Conservation (phyloP, 2,888 invertebrate genomes). For the Podotricha telesiphe region DNA sequence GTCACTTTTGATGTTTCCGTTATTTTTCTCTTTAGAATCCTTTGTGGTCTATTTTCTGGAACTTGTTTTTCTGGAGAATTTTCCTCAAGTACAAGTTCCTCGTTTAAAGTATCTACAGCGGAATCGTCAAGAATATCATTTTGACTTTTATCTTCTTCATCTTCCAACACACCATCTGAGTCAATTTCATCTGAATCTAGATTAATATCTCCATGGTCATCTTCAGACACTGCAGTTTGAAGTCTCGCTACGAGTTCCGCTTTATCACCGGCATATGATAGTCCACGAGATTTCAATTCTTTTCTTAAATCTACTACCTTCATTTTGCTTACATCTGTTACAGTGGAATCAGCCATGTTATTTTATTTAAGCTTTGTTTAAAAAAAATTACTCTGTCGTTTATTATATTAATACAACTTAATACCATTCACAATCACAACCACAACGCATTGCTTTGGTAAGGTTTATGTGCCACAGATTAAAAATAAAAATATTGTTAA, state of each 20-base stretch:
- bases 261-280: constrained; percentile 91
- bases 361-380: constrained; percentile 10
- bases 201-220: constrained; percentile 69
- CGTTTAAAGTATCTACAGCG: constrained; percentile 68
- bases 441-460: constrained; percentile 14
- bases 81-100: constrained; percentile 65
- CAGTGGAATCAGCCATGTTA: constrained; percentile 55
- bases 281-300: constrained; percentile 90
- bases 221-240: constrained; percentile 81
- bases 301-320: constrained; percentile 93
- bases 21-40: constrained; percentile 69
- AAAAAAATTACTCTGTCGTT: neutral
- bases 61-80: constrained; percentile 52
- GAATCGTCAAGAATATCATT: constrained; percentile 70
- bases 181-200: constrained; percentile 81
- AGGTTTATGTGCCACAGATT: constrained; percentile 2
- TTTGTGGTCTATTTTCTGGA: constrained; percentile 58
- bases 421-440: neutral
- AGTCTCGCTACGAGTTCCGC: constrained; percentile 90
- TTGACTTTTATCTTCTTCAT: constrained; percentile 82
- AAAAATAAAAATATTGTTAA: constrained; percentile 6
- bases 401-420: neutral
- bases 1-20: constrained; percentile 54
- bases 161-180: constrained; percentile 78
- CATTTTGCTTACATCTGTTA: constrained; percentile 69